A percentile compares a stretch with the other conserved stretches of the same genome.
Evolutionary conservation across 2,888 invertebrate species (phyloP).

Genomic region (Apamea sordens): DNA sequence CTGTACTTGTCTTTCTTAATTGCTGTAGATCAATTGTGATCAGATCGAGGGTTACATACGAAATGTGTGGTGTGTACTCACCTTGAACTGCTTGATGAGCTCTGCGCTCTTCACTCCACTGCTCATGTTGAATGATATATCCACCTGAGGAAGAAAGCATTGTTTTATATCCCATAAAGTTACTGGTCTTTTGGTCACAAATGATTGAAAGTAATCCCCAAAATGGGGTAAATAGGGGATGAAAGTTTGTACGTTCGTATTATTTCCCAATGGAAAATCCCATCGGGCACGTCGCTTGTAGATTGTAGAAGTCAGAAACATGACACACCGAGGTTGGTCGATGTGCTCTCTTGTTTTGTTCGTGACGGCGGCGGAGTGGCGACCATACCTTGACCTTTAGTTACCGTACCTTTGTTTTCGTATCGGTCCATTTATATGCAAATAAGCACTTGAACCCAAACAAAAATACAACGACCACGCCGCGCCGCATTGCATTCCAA

Average conservation of each 20-base stretch:
- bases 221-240: background rate
- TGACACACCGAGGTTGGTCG: background rate
- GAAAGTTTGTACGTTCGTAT: background rate
- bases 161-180: background rate
- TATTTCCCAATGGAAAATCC: background rate
- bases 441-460: background rate
- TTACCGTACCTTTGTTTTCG: background rate
- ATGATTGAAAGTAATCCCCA: background rate
- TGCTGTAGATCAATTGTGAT: background rate
- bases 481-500: background rate
- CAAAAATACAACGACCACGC: background rate
- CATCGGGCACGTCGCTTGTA: background rate
- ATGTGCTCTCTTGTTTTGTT: background rate
- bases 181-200: background rate
- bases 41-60: background rate
- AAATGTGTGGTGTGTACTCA: constrained; percentile 65
- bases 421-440: background rate
- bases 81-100: constrained; percentile 97
- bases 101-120: constrained; percentile 99
- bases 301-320: background rate
- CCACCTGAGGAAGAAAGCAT: constrained; percentile 89
- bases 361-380: background rate
- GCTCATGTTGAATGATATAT: constrained; percentile 99
- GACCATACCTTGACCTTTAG: background rate
- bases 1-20: background rate